Evolutionary conservation across 2,113 vertebrate species (phyloP), one percentile per base, ranked within the genome.

Genomic region (Camelus dromedarius): DNA sequence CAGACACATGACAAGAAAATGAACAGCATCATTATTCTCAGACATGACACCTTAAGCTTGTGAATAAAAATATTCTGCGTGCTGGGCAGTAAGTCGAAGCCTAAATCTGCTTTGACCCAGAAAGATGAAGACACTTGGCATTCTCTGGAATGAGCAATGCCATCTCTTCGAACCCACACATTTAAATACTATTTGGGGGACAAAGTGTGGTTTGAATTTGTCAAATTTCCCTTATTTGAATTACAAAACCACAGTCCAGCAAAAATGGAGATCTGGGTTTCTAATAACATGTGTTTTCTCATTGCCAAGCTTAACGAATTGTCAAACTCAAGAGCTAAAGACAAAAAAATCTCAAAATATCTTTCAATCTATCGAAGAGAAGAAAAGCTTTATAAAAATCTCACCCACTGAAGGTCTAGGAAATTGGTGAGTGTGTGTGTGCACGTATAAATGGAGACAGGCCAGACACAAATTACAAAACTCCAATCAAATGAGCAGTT

Each of bases 341-440:
- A 84, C 70, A 50, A 91, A 95, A 95, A 35, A 96, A 58, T 58
- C 52, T 70, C 46, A 62, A 70, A 82, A 24, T 48, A 38, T 35
- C 35, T 95, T 70, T 82, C 12, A 54, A 50, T 30, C 38, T 73
- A 79, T 10, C 42, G 7, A 79, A 10, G 66, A 48, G 60, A 90
- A 72, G n/a, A 86, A 80, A 79, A 69, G 6, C 10, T 85, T 73
- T 62, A n/a, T 50, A 20, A 77, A 86, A 16, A 5, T 48, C 54
- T 1, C 14, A 14, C 14, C 67, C 30, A 54, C 10, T 50, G n/a
- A 32, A 80, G 38, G n/a, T 30, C 70, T 18, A 38, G 24, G 46
- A n/a, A 42, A 48, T 76, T 9, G 26, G 18, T 54, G 62, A 60
- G 19, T 79, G 16, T 46, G 10, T 20, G 20, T 46, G 1, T 56